phyloP scores from a whole-genome alignment of 2,888 invertebrate genomes.

The Phaedon cochleariae region DNA sequence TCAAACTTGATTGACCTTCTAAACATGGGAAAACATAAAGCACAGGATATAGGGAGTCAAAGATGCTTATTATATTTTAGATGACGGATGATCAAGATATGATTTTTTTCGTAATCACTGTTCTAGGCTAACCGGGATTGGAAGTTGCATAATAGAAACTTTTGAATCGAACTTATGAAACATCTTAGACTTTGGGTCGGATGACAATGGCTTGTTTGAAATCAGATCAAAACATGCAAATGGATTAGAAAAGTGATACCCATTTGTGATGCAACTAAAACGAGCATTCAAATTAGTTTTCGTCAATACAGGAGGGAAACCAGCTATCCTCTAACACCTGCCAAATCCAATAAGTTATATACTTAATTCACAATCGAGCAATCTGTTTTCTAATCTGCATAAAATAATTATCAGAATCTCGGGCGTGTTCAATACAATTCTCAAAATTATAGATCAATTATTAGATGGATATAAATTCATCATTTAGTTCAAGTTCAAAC shows the following conservation, averaged over 20 bases:
- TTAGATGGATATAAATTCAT: background rate
- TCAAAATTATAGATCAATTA: background rate
- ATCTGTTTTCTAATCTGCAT: background rate
- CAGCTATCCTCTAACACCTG: background rate
- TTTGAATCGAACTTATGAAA: background rate
- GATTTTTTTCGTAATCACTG: background rate
- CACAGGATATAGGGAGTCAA: too few species aligned
- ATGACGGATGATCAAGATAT: background rate
- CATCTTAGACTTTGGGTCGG: background rate
- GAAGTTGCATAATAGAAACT: background rate
- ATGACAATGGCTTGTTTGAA: background rate
- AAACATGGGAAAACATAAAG: too few species aligned
- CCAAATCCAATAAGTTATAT: background rate
- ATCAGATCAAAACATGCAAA: constrained; percentile 2
- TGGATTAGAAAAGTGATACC: constrained; percentile 1
- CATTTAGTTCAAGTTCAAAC: background rate
- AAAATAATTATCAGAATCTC: background rate
- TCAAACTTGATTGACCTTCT: too few species aligned
- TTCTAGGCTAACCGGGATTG: background rate
- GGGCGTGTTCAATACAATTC: background rate
- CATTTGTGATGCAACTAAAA: background rate
- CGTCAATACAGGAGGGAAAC: background rate
- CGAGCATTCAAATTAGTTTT: background rate
- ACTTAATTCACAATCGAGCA: background rate
- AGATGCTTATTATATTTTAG: too few species aligned